Conservation (phyloP, 1,140 invertebrate species). For the Papilio polyxenes region DNA sequence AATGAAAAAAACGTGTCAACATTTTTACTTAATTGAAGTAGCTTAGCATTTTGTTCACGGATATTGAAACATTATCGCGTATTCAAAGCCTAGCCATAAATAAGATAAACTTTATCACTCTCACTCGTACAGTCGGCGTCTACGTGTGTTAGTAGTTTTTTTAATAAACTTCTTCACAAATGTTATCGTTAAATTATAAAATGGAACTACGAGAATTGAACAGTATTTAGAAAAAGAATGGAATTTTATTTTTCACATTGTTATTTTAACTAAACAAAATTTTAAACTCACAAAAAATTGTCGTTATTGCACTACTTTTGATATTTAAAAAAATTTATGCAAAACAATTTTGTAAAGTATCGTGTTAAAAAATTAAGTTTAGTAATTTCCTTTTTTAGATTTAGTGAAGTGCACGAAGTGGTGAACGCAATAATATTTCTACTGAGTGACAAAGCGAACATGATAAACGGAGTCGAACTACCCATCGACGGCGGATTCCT, state of each 20-base stretch:
- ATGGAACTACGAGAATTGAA: not conserved
- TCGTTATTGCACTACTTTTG: too few species aligned
- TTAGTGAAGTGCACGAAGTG: constrained; percentile 91
- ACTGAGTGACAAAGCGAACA: constrained; percentile 89
- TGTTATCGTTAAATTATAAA: not conserved
- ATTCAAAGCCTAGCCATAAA: constrained; percentile 7
- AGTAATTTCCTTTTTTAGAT: constrained; percentile 59
- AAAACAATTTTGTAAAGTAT: too few species aligned
- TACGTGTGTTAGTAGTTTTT: not conserved
- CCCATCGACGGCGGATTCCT: constrained; percentile 91
- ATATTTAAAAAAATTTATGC: too few species aligned
- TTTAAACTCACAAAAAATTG: too few species aligned
- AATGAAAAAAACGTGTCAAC: not conserved
- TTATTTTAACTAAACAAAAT: too few species aligned
- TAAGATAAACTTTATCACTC: constrained; percentile 31
- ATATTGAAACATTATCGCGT: not conserved
- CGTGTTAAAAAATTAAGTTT: too few species aligned
- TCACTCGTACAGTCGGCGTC: not conserved
- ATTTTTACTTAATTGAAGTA: not conserved
- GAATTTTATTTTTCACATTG: not conserved
- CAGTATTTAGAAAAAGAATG: not conserved
- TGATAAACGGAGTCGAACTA: constrained; percentile 89
- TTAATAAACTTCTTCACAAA: not conserved
- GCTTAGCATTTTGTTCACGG: not conserved
- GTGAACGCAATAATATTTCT: constrained; percentile 90